phyloP scores from a whole-genome alignment of 2,888 invertebrate species.

The Drosophila neonasuta region DNA sequence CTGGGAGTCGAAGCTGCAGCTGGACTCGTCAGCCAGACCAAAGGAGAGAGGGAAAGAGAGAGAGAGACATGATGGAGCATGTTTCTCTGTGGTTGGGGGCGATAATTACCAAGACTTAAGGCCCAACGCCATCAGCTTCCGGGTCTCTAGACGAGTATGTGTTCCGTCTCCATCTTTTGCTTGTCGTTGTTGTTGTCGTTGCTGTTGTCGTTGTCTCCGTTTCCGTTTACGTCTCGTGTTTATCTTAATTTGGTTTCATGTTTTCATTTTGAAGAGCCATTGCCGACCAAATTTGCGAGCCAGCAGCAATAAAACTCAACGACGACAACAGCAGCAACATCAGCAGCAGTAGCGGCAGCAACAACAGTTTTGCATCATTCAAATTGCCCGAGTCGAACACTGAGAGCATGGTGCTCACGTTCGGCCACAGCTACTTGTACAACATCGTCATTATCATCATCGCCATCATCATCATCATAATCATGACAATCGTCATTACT shows the following conservation, averaged over 20 bases:
- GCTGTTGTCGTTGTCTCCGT: background rate
- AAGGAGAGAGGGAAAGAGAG: no score
- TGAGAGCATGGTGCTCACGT: constrained; percentile 3
- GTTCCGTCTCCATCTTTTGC: constrained; percentile 19
- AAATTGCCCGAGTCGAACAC: constrained; percentile 34
- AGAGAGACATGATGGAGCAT: background rate
- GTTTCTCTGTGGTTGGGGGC: constrained; percentile 8
- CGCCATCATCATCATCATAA: background rate
- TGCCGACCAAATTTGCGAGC: constrained; percentile 51
- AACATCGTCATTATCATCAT: constrained; percentile 26
- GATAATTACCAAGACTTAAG: constrained; percentile 60
- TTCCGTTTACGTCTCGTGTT: constrained; percentile 44
- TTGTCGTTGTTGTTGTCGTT: background rate
- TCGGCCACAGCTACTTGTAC: constrained; percentile 26
- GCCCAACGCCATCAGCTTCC: constrained; percentile 52
- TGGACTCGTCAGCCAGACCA: constrained; percentile 2
- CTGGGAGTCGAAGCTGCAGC: background rate
- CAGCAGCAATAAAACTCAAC: constrained; percentile 64
- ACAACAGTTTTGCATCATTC: constrained; percentile 44
- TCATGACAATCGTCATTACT: constrained; percentile 2
- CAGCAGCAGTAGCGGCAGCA: constrained; percentile 16
- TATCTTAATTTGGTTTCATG: constrained; percentile 72
- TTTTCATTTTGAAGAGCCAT: constrained; percentile 64
- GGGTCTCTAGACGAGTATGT: constrained; percentile 15
- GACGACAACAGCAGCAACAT: constrained; percentile 27